Base-by-base conservation (phyloP, 1,140 invertebrate genomes). In the Nylanderia fulva region DNA sequence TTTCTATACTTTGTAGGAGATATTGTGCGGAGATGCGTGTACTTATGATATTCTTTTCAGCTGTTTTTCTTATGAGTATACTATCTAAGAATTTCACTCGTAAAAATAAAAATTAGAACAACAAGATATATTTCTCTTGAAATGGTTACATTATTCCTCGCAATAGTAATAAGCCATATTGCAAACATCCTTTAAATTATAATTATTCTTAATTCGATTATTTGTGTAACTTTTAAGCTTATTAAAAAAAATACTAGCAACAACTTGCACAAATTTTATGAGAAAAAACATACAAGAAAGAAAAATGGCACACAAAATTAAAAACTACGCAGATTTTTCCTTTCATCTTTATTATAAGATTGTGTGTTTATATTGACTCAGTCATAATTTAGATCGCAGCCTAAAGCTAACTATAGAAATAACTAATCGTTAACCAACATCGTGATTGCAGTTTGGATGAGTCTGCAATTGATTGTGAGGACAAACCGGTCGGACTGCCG, bases 1-100 rank as follows among this genome's bases (percentile, higher is more conserved):
- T 87, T 77, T 66, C 80, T 29, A 45, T 24, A 9, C 36, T 83
- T 83, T 75, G 29, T 45, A n/a, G n/a, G 45, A 61, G 45, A 85
- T 27, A 36, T 54, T 66, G 86, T 29, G 27, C 42, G 9, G 48
- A 69, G 58, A 71, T 27, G 60, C 74, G 71, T 76, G 61, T 42
- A 42, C 63, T 79, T 76, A 61, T 36, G 27, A 68, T n/a, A n/a
- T 21, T 64, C 33, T 58, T 63, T 77, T 72, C 21, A 64, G 9
- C 13, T 69, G 48, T 3, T 69, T 56, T 71, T 2, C 48, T 80
- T 29, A 56, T n/a, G 13, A 56, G 13, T 11, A 42, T 29, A 13
- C 21, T 27, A 9, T 52, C 24, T 69, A 54, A 54, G 36, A 80
- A 29, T 71, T n/a, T 24, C 18, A 36, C 0, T 27, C 24, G 2